Evolutionary conservation across 2,888 invertebrate species (phyloP), one percentile per base, ranked within the genome.

Genomic region (Ecliptopera silaceata): DNA sequence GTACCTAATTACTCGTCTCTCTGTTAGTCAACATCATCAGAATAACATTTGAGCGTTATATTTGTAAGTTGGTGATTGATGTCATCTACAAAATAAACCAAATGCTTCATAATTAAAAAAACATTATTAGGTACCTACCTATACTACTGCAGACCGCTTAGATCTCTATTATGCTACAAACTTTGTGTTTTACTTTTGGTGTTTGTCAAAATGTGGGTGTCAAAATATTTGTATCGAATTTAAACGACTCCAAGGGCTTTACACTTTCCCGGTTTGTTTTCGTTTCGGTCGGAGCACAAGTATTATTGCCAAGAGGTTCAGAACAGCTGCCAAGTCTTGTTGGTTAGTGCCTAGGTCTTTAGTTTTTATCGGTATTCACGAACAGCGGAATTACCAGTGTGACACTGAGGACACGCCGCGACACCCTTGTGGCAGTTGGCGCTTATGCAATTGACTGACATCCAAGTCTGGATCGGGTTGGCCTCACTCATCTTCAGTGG

Each of bases 361-460:
- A 15, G 43, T 72, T 77, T 80, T 80, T 80, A 78, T 74, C 70
- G 69, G 67, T 69, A 72, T 75, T 72, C 71, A 69, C 74, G 72
- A 69, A 77, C 49, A 39, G 79, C 70, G 75, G 71, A 71, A 72
- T 65, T 70, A 72, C 39, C 52, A 52, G 72, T 74, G 78, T 70
- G 74, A 48, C 58, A 56, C 73, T 75, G 79, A 79, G 46, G 39
- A 72, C 68, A 67, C 71, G 72, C 69, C 41, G 68, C 74, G 73
- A 71, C 72, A 68, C 66, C 70, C 67, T 64, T 74, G 70, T 69
- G 68, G 74, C 75, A 76, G 74, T 82, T 80, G 79, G 74, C 77
- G 75, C 82, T 85, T 85, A 84, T 84, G 84, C 85, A 87, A 86
- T 78, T 80, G 75, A 79, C 77, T 78, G 79, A 74, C 71, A 75